Base-by-base conservation (phyloP, 1,140 invertebrate species). In the Sinella curviseta region DNA sequence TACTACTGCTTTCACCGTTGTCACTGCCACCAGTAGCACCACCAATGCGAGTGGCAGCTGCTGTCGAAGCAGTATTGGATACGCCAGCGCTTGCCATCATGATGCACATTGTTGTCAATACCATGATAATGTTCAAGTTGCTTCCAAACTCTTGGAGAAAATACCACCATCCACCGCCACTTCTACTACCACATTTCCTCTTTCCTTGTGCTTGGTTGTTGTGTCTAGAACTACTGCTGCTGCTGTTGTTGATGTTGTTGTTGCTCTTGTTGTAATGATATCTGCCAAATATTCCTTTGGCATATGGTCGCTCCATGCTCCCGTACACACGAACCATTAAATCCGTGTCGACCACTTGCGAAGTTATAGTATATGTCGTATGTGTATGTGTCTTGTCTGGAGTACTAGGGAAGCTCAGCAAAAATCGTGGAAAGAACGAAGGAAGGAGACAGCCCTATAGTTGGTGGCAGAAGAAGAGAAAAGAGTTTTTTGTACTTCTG, bases 261-360 rank as follows among this genome's bases (percentile, higher is more conserved):
- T 26, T 14, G 65, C 30, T 30, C 8, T 70, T 70, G 28, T 33
- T 31, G 26, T 70, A 31, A 33, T 70, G 31, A 70, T n/a, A n/a
- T n/a, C 65, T 70, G 65, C 65, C 65, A 70, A 70, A 33, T 31
- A 31, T 33, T 12, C 65, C 12, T 2, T 70, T 70, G 65, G 65
- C 65, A 70, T 70, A 70, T 70, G 65, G 31, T 70, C 65, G 65
- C 65, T 70, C 65, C 65, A 70, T 70, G 65, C 65, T 70, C 65
- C 30, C 31, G 3, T 33, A 30, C 24, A 70, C 28, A 70, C 65
- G 57, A 60, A 17, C 12, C 57, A 3, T 26, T 3, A 26, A 60
- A 60, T 48, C 39, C 39, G 39, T 48, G 39, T 12, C 8, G 39
- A 48, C 39, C 39, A 20, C 39, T n/a, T n/a, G n/a, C n/a, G n/a